These are phyloP conservation scores for Athrips mouffetella DNA, from an alignment of 2,888 invertebrate genomes.

Conservation along the genomic window DNA sequence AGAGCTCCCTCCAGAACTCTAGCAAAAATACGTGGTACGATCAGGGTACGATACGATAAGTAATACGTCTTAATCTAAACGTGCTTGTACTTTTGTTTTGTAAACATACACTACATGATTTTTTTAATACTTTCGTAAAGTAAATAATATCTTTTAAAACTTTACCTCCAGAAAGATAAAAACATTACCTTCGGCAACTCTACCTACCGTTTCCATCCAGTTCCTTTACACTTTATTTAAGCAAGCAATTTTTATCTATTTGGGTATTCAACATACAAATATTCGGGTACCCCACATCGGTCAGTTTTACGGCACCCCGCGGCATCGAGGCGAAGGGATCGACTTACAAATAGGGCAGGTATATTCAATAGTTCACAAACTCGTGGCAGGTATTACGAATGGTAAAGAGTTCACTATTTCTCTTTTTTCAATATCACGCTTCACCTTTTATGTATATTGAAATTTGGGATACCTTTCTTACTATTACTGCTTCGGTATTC, in stretches of 20 bases:
- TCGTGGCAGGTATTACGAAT: background rate
- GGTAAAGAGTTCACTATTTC: background rate
- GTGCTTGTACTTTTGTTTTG: too few relatives aligned
- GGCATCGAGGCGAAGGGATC: background rate
- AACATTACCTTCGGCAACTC: too few relatives aligned
- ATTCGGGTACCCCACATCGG: slow-evolving; percentile 4
- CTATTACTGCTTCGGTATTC: background rate
- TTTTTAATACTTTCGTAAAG: too few relatives aligned
- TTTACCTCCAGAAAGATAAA: too few relatives aligned
- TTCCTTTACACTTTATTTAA: background rate
- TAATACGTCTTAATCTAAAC: too few relatives aligned
- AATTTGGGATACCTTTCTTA: background rate
- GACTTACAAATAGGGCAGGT: background rate
- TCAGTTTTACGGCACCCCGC: background rate
- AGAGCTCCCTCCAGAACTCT: too few relatives aligned
- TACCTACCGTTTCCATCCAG: background rate
- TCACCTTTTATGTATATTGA: background rate
- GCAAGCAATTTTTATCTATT: background rate
- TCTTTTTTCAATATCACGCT: background rate
- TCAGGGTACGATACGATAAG: too few relatives aligned
- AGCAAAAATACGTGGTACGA: too few relatives aligned
- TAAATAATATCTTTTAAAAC: too few relatives aligned
- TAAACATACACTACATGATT: too few relatives aligned
- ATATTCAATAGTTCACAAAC: slow-evolving; percentile 1
- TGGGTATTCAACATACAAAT: slow-evolving; percentile 5